Conservation (phyloP, 1,140 invertebrate species). For the Penaeus vannamei region DNA sequence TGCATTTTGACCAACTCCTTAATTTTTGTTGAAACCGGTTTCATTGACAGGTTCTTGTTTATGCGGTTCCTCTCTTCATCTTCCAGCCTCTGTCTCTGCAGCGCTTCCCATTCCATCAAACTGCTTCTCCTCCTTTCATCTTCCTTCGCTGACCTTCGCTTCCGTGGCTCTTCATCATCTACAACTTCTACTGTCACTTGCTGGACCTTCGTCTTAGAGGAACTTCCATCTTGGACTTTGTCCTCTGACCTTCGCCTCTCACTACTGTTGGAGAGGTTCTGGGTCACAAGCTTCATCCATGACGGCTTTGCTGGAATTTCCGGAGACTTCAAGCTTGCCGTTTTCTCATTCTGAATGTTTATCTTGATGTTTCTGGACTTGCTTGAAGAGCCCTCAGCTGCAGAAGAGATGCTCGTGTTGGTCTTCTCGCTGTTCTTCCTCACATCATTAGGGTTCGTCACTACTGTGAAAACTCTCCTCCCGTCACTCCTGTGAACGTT, state of each 20-base stretch:
- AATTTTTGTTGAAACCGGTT: conserved; percentile 63
- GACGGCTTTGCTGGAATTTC: background rate
- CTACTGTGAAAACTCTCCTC: conserved; percentile 22
- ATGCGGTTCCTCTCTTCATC: conserved; percentile 66
- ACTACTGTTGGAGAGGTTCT: conserved; percentile 1
- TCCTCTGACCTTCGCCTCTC: conserved; percentile 21
- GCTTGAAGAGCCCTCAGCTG: conserved; percentile 4
- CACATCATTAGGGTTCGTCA: conserved; percentile 42
- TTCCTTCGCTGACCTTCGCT: conserved; percentile 20
- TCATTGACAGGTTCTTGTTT: conserved; percentile 63
- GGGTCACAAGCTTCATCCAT: background rate
- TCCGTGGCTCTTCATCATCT: conserved; percentile 34
- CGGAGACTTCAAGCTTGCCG: background rate
- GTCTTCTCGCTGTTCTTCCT: background rate
- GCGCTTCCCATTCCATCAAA: conserved; percentile 65
- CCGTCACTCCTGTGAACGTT: conserved; percentile 24
- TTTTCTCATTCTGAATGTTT: no score
- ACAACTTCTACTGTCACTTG: conserved; percentile 56
- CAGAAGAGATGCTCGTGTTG: background rate
- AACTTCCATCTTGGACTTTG: background rate
- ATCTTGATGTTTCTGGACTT: background rate
- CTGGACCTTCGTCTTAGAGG: background rate
- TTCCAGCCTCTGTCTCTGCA: conserved; percentile 64
- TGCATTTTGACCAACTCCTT: conserved; percentile 67
- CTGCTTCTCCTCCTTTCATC: conserved; percentile 26